Evolutionary conservation across 2,797 vertebrate species (phyloP).

Genomic region (Chromis chromis): DNA sequence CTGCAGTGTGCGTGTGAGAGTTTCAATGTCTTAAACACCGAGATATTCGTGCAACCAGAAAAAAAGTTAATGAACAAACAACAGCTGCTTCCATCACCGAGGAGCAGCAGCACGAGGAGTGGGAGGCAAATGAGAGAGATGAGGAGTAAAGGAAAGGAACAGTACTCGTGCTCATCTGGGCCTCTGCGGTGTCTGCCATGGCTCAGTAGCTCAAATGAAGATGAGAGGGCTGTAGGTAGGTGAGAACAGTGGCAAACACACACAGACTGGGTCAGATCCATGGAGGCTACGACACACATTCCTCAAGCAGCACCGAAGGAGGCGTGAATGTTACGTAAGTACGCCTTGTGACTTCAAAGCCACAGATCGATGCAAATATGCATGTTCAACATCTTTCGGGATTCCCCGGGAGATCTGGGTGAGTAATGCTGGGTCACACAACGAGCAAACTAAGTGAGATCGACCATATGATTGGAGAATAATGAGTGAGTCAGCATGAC

Average conservation of each 20-base stretch:
- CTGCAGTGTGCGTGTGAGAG: neutral
- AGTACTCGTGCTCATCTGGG: slow-evolving; percentile 50
- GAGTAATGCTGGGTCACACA: slow-evolving; percentile 21
- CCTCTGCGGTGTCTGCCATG: slow-evolving; percentile 41
- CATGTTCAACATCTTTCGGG: slow-evolving; percentile 44
- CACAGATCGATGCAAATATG: slow-evolving; percentile 42
- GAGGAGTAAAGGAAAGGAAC: slow-evolving; percentile 35
- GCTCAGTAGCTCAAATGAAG: slow-evolving; percentile 48
- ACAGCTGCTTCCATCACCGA: slow-evolving; percentile 68
- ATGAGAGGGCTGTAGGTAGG: slow-evolving; percentile 43
- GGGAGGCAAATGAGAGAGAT: slow-evolving; percentile 51
- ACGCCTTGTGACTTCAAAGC: slow-evolving; percentile 49
- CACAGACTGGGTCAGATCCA: slow-evolving; percentile 59
- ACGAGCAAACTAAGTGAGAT: slow-evolving; percentile 14
- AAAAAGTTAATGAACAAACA: slow-evolving; percentile 74
- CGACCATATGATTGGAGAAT: neutral
- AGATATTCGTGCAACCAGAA: slow-evolving; percentile 34
- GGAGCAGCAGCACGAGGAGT: slow-evolving; percentile 45
- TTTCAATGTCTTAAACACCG: slow-evolving; percentile 32
- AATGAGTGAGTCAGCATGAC: slow-evolving; percentile 12
- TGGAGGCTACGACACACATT: slow-evolving; percentile 35
- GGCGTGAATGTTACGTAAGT: slow-evolving; percentile 55
- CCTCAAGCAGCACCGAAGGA: slow-evolving; percentile 46
- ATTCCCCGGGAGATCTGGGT: slow-evolving; percentile 7
- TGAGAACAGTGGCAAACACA: slow-evolving; percentile 39